Conservation (phyloP, 2,888 invertebrate genomes). For the Hypomecis atomaria region DNA sequence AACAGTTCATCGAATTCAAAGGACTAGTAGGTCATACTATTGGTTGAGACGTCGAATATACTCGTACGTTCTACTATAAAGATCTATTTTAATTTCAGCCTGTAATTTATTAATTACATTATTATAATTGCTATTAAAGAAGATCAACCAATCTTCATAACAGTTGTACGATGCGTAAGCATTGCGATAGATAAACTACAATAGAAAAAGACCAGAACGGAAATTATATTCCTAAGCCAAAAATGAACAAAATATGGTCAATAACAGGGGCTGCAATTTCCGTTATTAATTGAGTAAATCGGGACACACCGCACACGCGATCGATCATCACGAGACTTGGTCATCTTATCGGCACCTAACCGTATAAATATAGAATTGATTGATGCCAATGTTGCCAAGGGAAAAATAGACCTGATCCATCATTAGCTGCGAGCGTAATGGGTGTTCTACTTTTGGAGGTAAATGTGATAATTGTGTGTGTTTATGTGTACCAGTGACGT, state of each 20-base stretch:
- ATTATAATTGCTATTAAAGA: too few relatives aligned
- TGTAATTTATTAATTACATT: too few relatives aligned
- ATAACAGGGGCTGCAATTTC: slow-evolving; percentile 15
- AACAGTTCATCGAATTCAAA: too few relatives aligned
- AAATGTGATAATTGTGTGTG: too few relatives aligned
- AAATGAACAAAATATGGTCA: not conserved
- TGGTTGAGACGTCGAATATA: too few relatives aligned
- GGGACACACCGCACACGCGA: slow-evolving; percentile 25
- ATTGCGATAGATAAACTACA: not conserved
- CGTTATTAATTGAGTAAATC: slow-evolving; percentile 22
- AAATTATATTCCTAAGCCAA: too few relatives aligned
- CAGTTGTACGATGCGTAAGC: not conserved
- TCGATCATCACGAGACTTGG: slow-evolving; percentile 23
- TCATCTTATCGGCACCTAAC: slow-evolving; percentile 25
- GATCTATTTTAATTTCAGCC: too few relatives aligned
- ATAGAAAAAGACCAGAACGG: too few relatives aligned
- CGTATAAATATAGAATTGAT: slow-evolving; percentile 41
- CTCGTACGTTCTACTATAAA: too few relatives aligned
- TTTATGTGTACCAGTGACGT: too few relatives aligned
- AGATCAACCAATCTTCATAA: not conserved
- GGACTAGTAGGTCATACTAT: too few relatives aligned
- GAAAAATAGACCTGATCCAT: slow-evolving; percentile 39
- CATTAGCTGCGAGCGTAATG: slow-evolving; percentile 9
- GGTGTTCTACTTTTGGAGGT: not conserved
- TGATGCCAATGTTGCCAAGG: slow-evolving; percentile 31